Percentiles rank a stretch among this genome's conserved stretches.
phyloP scores from a whole-genome alignment of 2,113 vertebrate genomes.

The Galeopterus variegatus region DNA sequence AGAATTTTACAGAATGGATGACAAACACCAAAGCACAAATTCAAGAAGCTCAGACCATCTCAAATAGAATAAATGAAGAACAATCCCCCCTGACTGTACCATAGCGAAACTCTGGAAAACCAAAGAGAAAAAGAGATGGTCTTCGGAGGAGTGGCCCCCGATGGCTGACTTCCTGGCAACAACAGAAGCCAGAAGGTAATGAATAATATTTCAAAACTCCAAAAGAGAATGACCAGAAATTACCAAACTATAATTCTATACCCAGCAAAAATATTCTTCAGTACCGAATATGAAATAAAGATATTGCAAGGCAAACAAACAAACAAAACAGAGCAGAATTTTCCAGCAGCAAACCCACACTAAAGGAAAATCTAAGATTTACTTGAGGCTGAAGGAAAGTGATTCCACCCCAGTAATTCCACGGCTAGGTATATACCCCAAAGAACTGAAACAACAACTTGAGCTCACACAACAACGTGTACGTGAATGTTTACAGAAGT shows the following conservation, averaged over 20 bases:
- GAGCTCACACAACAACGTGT: too few species aligned
- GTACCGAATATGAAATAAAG: neutral
- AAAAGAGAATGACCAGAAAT: neutral
- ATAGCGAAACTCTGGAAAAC: neutral
- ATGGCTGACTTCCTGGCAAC: neutral
- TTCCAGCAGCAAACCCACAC: neutral
- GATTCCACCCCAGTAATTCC: too few species aligned
- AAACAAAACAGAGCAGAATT: neutral
- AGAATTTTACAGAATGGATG: too few species aligned
- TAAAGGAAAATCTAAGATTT: too few species aligned
- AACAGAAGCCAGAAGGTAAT: too few species aligned
- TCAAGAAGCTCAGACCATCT: neutral
- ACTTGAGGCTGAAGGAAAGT: neutral
- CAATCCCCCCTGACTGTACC: neutral
- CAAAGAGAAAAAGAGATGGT: neutral
- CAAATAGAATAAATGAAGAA: rapidly evolving
- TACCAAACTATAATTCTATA: neutral
- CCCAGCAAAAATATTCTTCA: neutral
- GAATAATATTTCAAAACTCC: neutral
- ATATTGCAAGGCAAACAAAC: neutral
- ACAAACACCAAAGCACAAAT: neutral
- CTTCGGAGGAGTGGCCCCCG: too few species aligned
- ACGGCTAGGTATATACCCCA: too few species aligned
- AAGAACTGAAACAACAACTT: neutral
- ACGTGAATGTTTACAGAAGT: rapidly evolving